Percentiles rank a stretch among this genome's conserved stretches.
phyloP scores from a whole-genome alignment of 2,888 invertebrate genomes.

The Sacculina carcini region DNA sequence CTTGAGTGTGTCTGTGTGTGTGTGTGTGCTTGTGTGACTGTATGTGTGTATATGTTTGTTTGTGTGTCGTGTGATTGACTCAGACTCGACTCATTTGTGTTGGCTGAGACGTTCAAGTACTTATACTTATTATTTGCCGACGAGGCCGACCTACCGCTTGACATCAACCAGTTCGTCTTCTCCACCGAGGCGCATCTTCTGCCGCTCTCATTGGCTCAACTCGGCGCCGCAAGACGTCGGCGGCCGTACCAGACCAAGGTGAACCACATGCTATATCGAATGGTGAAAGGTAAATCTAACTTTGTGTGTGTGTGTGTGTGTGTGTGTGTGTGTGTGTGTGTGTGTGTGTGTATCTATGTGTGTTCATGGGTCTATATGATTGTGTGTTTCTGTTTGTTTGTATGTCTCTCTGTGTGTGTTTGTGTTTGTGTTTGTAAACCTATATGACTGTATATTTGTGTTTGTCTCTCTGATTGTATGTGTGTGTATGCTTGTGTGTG shows the following conservation, averaged over 20 bases:
- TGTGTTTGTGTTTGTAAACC: too few relatives aligned
- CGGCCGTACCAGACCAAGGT: too few relatives aligned
- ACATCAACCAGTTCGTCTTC: conserved; percentile 61
- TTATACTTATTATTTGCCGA: conserved; percentile 70
- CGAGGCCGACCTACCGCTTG: conserved; percentile 41
- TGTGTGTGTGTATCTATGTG: neutral
- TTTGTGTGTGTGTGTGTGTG: conserved; percentile 13
- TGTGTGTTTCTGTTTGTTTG: neutral
- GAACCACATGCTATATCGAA: too few relatives aligned
- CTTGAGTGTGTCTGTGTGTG: too few relatives aligned
- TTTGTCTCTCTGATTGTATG: too few relatives aligned
- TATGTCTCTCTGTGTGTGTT: too few relatives aligned
- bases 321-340: neutral
- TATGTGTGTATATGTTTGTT: too few relatives aligned
- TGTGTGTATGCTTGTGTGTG: too few relatives aligned
- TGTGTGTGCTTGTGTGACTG: too few relatives aligned
- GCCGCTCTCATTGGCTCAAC: conserved; percentile 49
- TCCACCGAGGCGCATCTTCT: conserved; percentile 88
- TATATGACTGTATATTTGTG: too few relatives aligned
- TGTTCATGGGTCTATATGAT: neutral
- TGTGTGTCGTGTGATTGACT: neutral
- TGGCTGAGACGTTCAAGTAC: conserved; percentile 95
- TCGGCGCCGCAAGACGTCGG: too few relatives aligned
- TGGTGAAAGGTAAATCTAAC: too few relatives aligned
- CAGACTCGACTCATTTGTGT: conserved; percentile 91